Percentiles rank a stretch among this genome's conserved stretches.
phyloP scores from a whole-genome alignment of 1,140 invertebrate genomes.

The Trichoplusia ni region DNA sequence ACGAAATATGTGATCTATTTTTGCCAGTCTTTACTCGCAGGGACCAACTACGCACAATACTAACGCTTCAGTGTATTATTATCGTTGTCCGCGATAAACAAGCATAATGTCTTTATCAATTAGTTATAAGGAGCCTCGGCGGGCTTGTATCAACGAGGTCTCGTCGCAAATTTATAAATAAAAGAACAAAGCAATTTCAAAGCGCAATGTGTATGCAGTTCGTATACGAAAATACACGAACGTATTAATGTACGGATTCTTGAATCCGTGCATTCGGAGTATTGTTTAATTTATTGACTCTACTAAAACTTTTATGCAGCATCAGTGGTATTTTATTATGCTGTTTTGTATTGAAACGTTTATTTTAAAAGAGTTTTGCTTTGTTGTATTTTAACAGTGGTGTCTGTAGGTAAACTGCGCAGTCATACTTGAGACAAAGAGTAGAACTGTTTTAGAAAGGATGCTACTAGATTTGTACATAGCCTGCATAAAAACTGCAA shows the following conservation, averaged over 20 bases:
- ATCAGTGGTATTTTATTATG: no score
- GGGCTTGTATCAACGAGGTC: not conserved
- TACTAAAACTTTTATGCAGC: no score
- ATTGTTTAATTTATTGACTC: not conserved
- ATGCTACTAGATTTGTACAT: no score
- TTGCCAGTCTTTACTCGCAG: slow-evolving; percentile 52
- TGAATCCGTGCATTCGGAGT: not conserved
- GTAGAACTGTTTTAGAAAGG: no score
- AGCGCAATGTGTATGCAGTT: not conserved
- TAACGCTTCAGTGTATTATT: slow-evolving; percentile 24
- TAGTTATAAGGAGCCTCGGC: not conserved
- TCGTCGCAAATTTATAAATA: slow-evolving; percentile 10
- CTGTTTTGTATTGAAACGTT: no score
- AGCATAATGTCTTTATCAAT: slow-evolving; percentile 22
- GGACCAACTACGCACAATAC: slow-evolving; percentile 33
- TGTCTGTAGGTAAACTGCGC: no score
- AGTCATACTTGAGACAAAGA: no score
- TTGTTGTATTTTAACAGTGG: no score
- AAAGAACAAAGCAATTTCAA: slow-evolving; percentile 10
- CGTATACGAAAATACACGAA: not conserved
- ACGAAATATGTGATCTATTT: slow-evolving; percentile 63
- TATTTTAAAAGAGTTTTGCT: no score
- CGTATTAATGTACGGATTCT: not conserved
- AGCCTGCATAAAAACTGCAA: no score
- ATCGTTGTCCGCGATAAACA: slow-evolving; percentile 2